Percentiles rank a stretch among this genome's conserved stretches.
These are phyloP conservation scores for Goniozus legneri DNA, from an alignment of 1,140 invertebrate genomes.

Conservation along the genomic window DNA sequence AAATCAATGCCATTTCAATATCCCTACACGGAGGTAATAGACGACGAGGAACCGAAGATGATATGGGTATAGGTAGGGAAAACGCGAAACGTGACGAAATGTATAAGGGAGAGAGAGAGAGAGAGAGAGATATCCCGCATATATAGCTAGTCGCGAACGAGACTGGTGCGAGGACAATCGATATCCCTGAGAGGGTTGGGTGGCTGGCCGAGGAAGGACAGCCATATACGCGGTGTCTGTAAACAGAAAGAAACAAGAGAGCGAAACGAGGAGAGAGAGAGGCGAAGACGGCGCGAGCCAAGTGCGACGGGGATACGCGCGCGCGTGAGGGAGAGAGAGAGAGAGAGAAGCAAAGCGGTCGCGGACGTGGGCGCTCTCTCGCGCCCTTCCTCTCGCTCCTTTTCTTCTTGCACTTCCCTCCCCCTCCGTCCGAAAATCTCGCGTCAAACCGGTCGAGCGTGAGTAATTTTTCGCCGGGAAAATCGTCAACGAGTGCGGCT, in stretches of 20 bases:
- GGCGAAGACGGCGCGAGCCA: background rate
- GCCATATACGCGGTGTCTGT: too few species aligned
- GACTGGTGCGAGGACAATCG: background rate
- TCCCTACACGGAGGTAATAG: too few species aligned
- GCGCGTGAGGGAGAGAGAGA: slow-evolving; percentile 8
- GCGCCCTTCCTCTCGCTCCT: too few species aligned
- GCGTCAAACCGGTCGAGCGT: slow-evolving; percentile 3
- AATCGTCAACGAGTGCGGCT: slow-evolving; percentile 4
- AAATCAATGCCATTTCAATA: too few species aligned
- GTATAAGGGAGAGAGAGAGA: background rate
- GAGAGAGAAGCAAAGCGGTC: background rate
- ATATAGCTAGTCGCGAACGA: background rate
- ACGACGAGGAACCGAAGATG: too few species aligned
- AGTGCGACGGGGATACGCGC: background rate
- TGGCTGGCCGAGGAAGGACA: too few species aligned
- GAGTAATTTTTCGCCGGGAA: slow-evolving; percentile 6
- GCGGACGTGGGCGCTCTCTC: slow-evolving; percentile 2
- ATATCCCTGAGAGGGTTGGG: background rate
- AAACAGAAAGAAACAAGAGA: background rate
- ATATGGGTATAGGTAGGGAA: too few species aligned
- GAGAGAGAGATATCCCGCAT: background rate
- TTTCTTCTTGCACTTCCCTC: slow-evolving; percentile 7
- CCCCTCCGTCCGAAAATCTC: background rate
- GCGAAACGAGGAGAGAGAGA: slow-evolving; percentile 3
- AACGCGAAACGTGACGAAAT: background rate